Conservation (phyloP, 2,888 invertebrate species). For the Thera britannica region DNA sequence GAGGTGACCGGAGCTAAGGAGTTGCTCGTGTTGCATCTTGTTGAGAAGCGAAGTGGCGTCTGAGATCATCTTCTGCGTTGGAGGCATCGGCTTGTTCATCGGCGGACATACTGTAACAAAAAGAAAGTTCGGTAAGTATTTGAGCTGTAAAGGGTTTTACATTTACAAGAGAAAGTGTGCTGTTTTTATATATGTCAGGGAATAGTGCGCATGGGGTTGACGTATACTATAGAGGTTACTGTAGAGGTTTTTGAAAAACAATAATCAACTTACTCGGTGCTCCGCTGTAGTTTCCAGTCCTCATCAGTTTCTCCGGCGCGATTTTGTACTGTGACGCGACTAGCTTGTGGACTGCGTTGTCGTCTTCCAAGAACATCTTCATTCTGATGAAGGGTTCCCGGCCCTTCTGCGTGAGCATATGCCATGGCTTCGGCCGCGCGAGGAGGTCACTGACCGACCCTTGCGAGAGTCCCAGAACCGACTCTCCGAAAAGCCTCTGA, state of each 20-base stretch:
- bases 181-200: slow-evolving; percentile 1
- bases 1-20: slow-evolving; percentile 84
- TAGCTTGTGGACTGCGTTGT: slow-evolving; percentile 96
- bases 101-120: slow-evolving; percentile 86
- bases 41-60: slow-evolving; percentile 87
- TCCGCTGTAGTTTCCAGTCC: slow-evolving; percentile 97
- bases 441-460: slow-evolving; percentile 99
- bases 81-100: slow-evolving; percentile 91
- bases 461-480: slow-evolving; percentile 97
- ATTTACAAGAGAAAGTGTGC: slow-evolving; percentile 6
- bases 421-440: slow-evolving; percentile 99
- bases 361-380: slow-evolving; percentile 99
- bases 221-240: background rate
- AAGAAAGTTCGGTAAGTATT: slow-evolving; percentile 34
- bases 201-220: slow-evolving; percentile 1
- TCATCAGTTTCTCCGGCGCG: slow-evolving; percentile 98
- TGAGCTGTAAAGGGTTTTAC: slow-evolving; percentile 2
- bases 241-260: slow-evolving; percentile 2
- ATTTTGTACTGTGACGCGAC: slow-evolving; percentile 99
- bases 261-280: slow-evolving; percentile 87
- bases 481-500: slow-evolving; percentile 98
- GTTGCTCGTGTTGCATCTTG: slow-evolving; percentile 89
- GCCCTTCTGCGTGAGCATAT: slow-evolving; percentile 98
- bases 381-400: slow-evolving; percentile 98
- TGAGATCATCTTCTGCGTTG: slow-evolving; percentile 91